Evolutionary conservation across 2,888 invertebrate genomes (phyloP), one percentile per base, ranked within the genome.

Genomic region (Drosophila maculinotata): DNA sequence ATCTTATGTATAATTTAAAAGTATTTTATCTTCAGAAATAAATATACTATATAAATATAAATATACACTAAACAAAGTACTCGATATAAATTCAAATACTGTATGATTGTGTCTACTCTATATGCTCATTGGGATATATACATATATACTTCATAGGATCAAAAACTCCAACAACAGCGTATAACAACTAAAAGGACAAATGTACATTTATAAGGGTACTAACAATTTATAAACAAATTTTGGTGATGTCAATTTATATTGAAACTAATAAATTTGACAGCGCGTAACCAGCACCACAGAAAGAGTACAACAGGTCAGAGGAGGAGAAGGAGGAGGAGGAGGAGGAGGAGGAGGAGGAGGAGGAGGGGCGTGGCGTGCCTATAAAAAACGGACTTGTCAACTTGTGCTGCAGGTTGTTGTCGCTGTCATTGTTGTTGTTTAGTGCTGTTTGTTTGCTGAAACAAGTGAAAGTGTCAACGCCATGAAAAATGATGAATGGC

Each of bases 391-490:
- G 79, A 87, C 87, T 81, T 87, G 79, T 81, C 82, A 82, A 86
- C 71, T 62, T 57, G n/a, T 62, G 54, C 39, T 51, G 59, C 62
- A 49, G 58, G 47, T 68, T 39, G 31, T 57, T 59, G 20, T 42
- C 41, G 44, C 62, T 57, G 44, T 49, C 20, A 51, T 39, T 58
- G 47, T 36, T 26, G 31, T 44, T 65, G 71, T 58, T 54, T 31
- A 20, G 48, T 57, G 53, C 57, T 81, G 53, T 60, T 81, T 80
- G 76, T 76, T 79, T 79, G 85, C 60, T 64, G 72, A 87, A 87
- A 87, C 77, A 87, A 87, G 82, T 85, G 86, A 82, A 87, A 82
- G 82, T 82, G 82, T 82, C 88, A 82, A 86, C 80, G 86, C 64
- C 80, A 82, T 85, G 86, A 63, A 82, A 82, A 69, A 87, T 87